A percentile compares a stretch with the other conserved stretches of the same genome.
These are phyloP conservation scores for Gryon sp. DNA, from an alignment of 1,140 invertebrate species.

Conservation along the genomic window DNA sequence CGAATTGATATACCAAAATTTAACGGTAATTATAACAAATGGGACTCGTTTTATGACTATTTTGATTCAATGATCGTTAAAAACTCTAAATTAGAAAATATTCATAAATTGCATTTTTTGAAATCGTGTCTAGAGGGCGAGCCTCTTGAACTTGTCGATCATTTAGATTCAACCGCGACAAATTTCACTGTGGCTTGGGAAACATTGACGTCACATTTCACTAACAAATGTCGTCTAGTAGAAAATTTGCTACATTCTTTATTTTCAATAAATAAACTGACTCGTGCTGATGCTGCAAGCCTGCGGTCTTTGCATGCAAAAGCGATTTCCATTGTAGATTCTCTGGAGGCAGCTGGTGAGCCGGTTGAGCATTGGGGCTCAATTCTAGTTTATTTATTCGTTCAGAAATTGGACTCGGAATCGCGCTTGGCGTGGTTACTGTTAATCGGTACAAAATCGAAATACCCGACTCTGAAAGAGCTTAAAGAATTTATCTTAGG, in stretches of 20 bases:
- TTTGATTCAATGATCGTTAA: background rate
- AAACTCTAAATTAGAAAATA: background rate
- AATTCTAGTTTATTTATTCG: conserved; percentile 9
- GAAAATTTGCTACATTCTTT: conserved; percentile 4
- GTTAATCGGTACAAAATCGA: background rate
- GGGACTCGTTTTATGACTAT: background rate
- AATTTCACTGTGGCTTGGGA: conserved; percentile 9
- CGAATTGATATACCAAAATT: no score
- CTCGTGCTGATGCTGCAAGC: background rate
- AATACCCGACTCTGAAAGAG: background rate
- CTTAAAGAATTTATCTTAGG: conserved; percentile 8
- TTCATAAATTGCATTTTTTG: conserved; percentile 6
- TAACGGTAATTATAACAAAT: background rate
- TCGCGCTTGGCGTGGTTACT: conserved; percentile 2
- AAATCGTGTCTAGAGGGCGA: background rate
- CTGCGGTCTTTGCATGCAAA: background rate
- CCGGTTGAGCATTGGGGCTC: conserved; percentile 5
- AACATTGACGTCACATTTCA: background rate
- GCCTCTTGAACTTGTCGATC: conserved; percentile 1
- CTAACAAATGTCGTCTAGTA: background rate
- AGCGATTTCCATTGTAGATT: background rate
- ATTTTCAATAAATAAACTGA: background rate
- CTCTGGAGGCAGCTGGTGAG: background rate
- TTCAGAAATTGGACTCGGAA: conserved; percentile 16
- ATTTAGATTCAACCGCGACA: background rate